These are phyloP conservation scores for Lutjanus campechanus DNA, from an alignment of 2,797 vertebrate species.

Conservation along the genomic window DNA sequence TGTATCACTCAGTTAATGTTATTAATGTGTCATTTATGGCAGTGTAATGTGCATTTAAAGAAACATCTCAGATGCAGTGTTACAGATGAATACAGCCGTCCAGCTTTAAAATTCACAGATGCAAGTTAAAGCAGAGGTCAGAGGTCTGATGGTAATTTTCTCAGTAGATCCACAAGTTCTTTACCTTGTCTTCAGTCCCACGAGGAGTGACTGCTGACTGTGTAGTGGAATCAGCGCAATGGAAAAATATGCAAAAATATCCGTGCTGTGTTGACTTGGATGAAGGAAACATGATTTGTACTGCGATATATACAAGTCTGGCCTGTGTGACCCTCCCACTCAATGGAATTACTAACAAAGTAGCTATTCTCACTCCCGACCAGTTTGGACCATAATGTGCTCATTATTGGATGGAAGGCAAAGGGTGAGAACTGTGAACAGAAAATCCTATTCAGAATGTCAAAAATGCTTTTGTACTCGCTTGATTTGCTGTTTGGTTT, in stretches of 20 bases:
- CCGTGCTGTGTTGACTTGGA: constrained; percentile 70
- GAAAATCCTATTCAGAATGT: constrained; percentile 72
- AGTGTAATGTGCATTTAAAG: constrained; percentile 13
- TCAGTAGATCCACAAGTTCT: constrained; percentile 37
- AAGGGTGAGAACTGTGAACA: constrained; percentile 65
- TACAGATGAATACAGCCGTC: background rate
- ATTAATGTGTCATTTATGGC: constrained; percentile 17
- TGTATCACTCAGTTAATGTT: constrained; percentile 22
- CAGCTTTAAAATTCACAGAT: background rate
- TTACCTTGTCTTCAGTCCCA: constrained; percentile 79
- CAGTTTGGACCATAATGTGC: constrained; percentile 81
- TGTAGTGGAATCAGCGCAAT: constrained; percentile 29
- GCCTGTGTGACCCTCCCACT: constrained; percentile 86
- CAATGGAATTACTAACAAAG: constrained; percentile 84
- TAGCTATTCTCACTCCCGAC: constrained; percentile 81
- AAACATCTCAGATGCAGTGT: background rate
- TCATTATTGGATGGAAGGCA: constrained; percentile 77
- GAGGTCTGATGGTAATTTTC: constrained; percentile 13
- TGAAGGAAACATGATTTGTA: constrained; percentile 75
- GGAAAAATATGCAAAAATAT: constrained; percentile 52
- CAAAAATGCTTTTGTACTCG: constrained; percentile 70
- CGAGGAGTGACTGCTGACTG: constrained; percentile 42
- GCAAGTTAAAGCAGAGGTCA: constrained; percentile 16
- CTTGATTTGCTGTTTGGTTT: constrained; percentile 34
- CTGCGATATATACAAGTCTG: constrained; percentile 81